Base-by-base conservation (phyloP, 2,888 invertebrate species). In the Eristalis pertinax region DNA sequence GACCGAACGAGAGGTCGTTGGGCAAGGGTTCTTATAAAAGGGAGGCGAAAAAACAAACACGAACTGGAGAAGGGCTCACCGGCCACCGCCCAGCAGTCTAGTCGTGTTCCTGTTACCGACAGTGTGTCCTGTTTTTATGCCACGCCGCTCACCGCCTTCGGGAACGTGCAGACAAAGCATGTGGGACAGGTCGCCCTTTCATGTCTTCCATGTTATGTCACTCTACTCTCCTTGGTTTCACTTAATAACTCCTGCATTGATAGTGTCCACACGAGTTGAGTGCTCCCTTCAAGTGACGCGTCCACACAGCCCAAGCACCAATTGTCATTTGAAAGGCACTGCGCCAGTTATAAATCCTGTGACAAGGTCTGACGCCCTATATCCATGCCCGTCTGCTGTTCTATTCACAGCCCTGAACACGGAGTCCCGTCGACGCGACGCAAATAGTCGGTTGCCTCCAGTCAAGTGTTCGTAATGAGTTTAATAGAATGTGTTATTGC, bases 381-480 rank as follows among this genome's bases (percentile, higher is more conserved):
- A 75, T 68, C 32, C n/a, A 50, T 43, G 24, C 13, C 13, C 11
- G 67, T 35, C 50, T 8, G 19, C n/a, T n/a, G 7, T 43, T 7
- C 50, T 8, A 82, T 77, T 82, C 77, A 63, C 86, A 82, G n/a
- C 82, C 78, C 69, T 19, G 32, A 74, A 70, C 22, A 24, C 8
- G 32, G 32, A 1, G 10, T 32, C 32, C 32, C 32, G 10, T 1
- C 19, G 50, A 32, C 69, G 29, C 58, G n/a, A n/a, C n/a, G n/a
- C n/a, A 24, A 38, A 1, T 4, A 29, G 26, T 15, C n/a, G 8
- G 15, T 4, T n/a, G 4, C 70, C 43, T 73, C 88, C 89, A 83
- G 89, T 91, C 91, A 90, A 91, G 90, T 91, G 91, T 91, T 91
- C 90, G 90, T 91, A 91, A 92, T 92, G 92, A 92, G 92, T 91